phyloP scores from a whole-genome alignment of 2,797 vertebrate species.

The Cyprinodon diabolis region DNA sequence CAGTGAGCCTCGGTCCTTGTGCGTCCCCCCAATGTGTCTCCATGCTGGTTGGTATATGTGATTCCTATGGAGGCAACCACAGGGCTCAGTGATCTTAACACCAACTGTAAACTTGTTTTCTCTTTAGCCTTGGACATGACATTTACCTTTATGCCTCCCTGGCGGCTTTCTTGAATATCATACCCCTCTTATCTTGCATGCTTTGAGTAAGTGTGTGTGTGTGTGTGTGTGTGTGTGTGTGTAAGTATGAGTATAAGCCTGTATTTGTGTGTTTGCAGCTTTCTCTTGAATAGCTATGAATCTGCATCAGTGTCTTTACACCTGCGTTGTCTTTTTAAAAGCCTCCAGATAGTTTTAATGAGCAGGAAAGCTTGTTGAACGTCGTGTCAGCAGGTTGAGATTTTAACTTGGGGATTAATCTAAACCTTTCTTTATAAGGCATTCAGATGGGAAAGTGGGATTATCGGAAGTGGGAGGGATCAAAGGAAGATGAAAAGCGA shows the following conservation, averaged over 20 bases:
- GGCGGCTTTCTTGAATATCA: conserved; percentile 58
- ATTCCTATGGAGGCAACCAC: conserved; percentile 65
- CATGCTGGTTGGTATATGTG: conserved; percentile 70
- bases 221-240: not conserved
- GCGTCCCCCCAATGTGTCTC: conserved; percentile 42
- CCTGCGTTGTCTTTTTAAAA: conserved; percentile 44
- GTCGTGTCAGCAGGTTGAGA: conserved; percentile 45
- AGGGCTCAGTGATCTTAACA: conserved; percentile 68
- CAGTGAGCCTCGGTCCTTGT: conserved; percentile 47
- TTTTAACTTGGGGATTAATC: conserved; percentile 63
- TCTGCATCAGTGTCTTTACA: conserved; percentile 35
- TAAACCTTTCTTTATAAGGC: conserved; percentile 51
- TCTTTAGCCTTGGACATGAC: conserved; percentile 74
- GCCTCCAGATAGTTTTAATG: conserved; percentile 23
- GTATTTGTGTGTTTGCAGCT: conserved; percentile 32
- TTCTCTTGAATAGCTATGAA: conserved; percentile 38
- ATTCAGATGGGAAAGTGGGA: conserved; percentile 63
- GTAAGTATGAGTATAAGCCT: not conserved
- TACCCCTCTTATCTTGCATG: conserved; percentile 60
- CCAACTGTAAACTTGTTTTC: conserved; percentile 70
- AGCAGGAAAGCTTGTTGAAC: conserved; percentile 32
- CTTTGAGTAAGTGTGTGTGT: conserved; percentile 29
- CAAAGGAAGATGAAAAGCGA: conserved; percentile 50
- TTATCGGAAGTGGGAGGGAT: conserved; percentile 65
- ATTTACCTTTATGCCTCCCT: conserved; percentile 69